Percentiles rank a stretch among this genome's conserved stretches.
Conservation (phyloP, 2,797 vertebrate genomes). For the Sciurus carolinensis region DNA sequence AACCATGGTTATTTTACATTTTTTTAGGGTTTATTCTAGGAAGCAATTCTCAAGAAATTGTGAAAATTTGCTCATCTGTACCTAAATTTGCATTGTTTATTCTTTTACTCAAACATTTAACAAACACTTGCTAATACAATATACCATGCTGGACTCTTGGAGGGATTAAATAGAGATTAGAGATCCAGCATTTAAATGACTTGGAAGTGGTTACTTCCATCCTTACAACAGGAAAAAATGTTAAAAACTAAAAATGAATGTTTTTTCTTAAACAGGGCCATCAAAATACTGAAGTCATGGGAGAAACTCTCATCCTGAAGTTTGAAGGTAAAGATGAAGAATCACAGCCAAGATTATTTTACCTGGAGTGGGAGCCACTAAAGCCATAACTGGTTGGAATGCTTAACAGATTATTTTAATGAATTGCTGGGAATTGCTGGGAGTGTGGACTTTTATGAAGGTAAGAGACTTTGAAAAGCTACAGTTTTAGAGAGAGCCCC, state of each 20-base stretch:
- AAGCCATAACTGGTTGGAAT: not conserved
- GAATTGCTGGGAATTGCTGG: not conserved
- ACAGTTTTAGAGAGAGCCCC: not conserved
- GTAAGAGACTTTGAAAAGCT: not conserved
- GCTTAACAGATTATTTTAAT: not conserved
- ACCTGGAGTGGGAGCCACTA: not conserved
- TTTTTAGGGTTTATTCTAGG: not conserved
- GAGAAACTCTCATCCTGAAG: not conserved
- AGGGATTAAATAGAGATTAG: not conserved
- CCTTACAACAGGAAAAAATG: not conserved
- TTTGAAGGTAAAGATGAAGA: not conserved
- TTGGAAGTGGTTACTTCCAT: not conserved
- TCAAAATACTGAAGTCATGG: not conserved
- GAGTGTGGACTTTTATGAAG: not conserved
- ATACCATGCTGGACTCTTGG: not conserved
- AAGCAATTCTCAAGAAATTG: not conserved
- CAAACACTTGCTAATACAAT: not conserved
- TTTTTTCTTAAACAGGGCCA: not conserved
- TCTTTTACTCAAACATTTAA: not conserved
- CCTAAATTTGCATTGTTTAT: not conserved
- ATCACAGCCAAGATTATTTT: not conserved
- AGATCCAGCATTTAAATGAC: not conserved
- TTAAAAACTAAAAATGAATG: not conserved
- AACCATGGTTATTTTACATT: not conserved
- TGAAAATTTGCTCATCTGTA: not conserved